phyloP scores from a whole-genome alignment of 2,888 invertebrate genomes.

The Rhagonycha fulva region DNA sequence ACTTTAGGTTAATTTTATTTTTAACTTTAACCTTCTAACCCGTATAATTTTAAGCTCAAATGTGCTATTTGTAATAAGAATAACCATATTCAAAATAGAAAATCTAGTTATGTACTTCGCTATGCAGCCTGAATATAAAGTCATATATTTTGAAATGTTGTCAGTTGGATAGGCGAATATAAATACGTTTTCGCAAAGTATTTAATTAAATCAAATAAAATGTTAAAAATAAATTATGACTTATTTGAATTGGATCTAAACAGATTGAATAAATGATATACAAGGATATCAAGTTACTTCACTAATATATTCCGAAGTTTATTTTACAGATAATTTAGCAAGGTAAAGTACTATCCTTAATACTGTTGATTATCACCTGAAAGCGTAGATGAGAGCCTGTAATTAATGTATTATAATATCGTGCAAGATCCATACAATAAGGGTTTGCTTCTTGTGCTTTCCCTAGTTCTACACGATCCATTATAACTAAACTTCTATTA shows the following conservation, averaged over 20 bases:
- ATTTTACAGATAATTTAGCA: slow-evolving; percentile 32
- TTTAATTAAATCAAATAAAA: background rate
- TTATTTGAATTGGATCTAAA: background rate
- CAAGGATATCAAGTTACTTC: background rate
- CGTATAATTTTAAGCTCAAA: slow-evolving; percentile 8
- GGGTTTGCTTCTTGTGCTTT: slow-evolving; percentile 36
- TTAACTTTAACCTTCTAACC: slow-evolving; percentile 18
- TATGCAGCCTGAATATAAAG: background rate
- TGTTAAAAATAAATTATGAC: background rate
- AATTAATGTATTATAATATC: slow-evolving; percentile 49
- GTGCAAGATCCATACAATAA: slow-evolving; percentile 41
- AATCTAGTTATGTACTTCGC: slow-evolving; percentile 10
- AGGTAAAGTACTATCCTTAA: slow-evolving; percentile 33
- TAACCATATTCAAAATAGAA: slow-evolving; percentile 13
- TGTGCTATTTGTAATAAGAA: slow-evolving; percentile 15
- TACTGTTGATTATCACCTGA: slow-evolving; percentile 47
- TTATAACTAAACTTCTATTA: slow-evolving; percentile 23
- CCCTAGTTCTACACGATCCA: slow-evolving; percentile 32
- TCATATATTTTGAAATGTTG: background rate
- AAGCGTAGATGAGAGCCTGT: slow-evolving; percentile 45
- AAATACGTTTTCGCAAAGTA: background rate
- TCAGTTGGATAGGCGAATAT: background rate
- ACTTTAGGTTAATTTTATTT: slow-evolving; percentile 23
- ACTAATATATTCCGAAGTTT: slow-evolving; percentile 8
- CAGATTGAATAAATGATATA: background rate